A percentile compares a stretch with the other conserved stretches of the same genome.
Conservation (phyloP, 2,888 invertebrate species). For the Catotricha subobsoleta region DNA sequence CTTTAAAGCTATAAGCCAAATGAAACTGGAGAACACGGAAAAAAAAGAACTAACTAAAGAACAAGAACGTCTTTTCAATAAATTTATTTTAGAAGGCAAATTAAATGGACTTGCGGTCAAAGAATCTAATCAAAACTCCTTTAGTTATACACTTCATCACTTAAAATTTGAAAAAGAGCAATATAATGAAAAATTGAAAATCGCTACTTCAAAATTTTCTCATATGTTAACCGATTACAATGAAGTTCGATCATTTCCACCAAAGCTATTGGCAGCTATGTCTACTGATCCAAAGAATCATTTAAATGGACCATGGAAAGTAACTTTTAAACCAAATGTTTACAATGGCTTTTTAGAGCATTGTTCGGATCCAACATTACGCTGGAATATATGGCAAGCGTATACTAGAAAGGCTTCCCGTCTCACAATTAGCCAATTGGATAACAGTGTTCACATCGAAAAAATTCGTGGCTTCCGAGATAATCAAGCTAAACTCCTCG, state of each 20-base stretch:
- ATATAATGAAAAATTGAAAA: slow-evolving; percentile 48
- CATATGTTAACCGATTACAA: slow-evolving; percentile 46
- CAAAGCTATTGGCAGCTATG: slow-evolving; percentile 43
- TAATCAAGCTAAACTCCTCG: slow-evolving; percentile 56
- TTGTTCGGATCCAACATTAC: slow-evolving; percentile 56
- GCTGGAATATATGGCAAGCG: slow-evolving; percentile 78
- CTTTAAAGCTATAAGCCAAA: slow-evolving; percentile 48
- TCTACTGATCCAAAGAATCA: slow-evolving; percentile 41
- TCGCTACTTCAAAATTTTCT: slow-evolving; percentile 45
- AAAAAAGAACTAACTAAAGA: slow-evolving; percentile 36
- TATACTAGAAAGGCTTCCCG: slow-evolving; percentile 51
- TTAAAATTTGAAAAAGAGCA: slow-evolving; percentile 33
- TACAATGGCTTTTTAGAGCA: slow-evolving; percentile 63
- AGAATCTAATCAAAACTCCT: not conserved
- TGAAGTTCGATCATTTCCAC: slow-evolving; percentile 56
- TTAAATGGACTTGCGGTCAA: slow-evolving; percentile 53
- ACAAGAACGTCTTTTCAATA: slow-evolving; percentile 52
- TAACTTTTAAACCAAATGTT: slow-evolving; percentile 56
- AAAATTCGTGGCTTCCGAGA: slow-evolving; percentile 50
- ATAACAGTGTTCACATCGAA: slow-evolving; percentile 58
- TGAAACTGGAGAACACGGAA: no score
- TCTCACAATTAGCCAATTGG: slow-evolving; percentile 39
- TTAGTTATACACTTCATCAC: not conserved
- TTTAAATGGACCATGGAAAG: slow-evolving; percentile 63
- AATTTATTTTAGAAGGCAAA: slow-evolving; percentile 64